Conservation (phyloP, 2,113 vertebrate genomes). For the Illadopsis cleaveri region DNA sequence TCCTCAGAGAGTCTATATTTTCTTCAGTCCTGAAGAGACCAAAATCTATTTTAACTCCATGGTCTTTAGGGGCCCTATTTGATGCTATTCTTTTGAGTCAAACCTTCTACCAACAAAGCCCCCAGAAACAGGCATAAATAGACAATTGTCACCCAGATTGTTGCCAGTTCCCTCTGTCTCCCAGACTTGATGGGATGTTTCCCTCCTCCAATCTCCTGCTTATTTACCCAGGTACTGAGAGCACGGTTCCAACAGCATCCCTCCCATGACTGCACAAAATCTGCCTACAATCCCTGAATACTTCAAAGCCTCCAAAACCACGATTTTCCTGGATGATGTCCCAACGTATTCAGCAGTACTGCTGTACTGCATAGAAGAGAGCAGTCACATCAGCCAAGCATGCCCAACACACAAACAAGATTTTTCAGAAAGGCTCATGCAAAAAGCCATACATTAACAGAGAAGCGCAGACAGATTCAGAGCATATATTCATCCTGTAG, state of each 20-base stretch:
- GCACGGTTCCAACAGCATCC: rapidly evolving
- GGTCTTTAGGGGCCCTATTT: neutral
- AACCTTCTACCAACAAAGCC: neutral
- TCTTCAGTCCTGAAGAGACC: neutral
- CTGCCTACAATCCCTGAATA: neutral
- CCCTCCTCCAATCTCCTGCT: neutral
- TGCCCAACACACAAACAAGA: neutral
- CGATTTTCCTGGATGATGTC: neutral
- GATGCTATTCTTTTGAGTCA: neutral
- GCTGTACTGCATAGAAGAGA: neutral
- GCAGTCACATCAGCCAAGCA: neutral
- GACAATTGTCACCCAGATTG: neutral
- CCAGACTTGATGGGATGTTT: neutral
- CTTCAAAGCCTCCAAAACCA: neutral
- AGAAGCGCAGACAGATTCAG: neutral
- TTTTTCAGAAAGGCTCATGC: neutral
- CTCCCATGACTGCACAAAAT: neutral
- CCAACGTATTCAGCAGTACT: neutral
- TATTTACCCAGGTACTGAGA: neutral
- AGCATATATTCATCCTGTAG: neutral
- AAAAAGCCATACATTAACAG: neutral
- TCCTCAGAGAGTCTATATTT: neutral
- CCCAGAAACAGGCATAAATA: neutral
- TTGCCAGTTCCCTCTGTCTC: neutral
- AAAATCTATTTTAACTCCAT: neutral